Percentiles rank a stretch among this genome's conserved stretches.
Conservation (phyloP, 2,113 vertebrate genomes). For the Bubo blakistoni region DNA sequence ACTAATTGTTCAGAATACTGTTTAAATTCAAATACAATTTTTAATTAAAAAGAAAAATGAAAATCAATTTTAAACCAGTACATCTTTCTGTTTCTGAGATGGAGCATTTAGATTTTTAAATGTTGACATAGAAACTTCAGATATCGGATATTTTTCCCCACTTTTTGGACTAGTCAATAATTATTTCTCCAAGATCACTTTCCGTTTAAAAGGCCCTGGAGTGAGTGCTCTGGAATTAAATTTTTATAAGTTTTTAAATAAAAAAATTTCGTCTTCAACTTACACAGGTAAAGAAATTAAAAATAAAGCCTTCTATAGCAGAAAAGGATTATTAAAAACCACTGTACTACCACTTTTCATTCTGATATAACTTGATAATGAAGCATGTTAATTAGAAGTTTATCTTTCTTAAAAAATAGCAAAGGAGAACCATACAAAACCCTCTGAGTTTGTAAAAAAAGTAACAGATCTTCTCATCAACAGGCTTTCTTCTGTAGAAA, state of each 20-base stretch:
- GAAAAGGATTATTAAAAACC: not conserved
- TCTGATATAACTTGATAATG: not conserved
- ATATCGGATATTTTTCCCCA: rapidly evolving
- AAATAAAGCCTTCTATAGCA: not conserved
- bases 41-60: not conserved
- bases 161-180: not conserved
- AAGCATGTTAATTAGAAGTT: not conserved
- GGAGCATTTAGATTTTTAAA: not conserved
- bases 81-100: not conserved
- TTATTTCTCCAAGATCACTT: not conserved
- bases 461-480: not conserved
- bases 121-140: not conserved
- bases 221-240: not conserved
- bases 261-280: not conserved
- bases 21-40: not conserved
- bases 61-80: not conserved
- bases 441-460: not conserved
- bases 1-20: not conserved
- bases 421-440: not conserved
- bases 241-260: not conserved
- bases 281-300: not conserved
- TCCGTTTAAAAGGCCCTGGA: not conserved
- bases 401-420: not conserved
- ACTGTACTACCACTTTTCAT: not conserved
- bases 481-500: not conserved